A percentile compares a stretch with the other conserved stretches of the same genome.
Conservation (phyloP, 1,140 invertebrate genomes). For the Chrysoperla carnea region DNA sequence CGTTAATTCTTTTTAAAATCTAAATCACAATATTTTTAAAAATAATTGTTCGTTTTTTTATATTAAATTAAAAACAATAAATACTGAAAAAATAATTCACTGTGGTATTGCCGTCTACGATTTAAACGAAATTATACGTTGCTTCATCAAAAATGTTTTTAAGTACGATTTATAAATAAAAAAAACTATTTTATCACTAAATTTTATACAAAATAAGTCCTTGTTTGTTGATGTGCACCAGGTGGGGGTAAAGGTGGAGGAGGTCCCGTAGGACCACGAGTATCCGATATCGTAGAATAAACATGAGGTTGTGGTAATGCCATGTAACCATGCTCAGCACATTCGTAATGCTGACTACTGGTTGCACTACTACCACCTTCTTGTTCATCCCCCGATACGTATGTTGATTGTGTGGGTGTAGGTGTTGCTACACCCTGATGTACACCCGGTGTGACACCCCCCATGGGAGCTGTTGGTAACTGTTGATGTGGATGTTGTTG, state of each 20-base stretch:
- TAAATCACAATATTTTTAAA: too few relatives aligned
- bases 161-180: too few relatives aligned
- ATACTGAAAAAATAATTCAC: too few relatives aligned
- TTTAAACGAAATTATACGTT: too few relatives aligned
- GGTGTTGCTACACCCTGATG: conserved; percentile 27
- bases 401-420: conserved; percentile 41
- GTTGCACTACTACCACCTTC: conserved; percentile 36
- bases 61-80: too few relatives aligned
- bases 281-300: conserved; percentile 22
- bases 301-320: conserved; percentile 17
- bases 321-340: conserved; percentile 22
- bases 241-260: background rate
- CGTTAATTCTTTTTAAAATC: too few relatives aligned
- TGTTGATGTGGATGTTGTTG: too few relatives aligned
- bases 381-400: conserved; percentile 41
- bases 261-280: background rate
- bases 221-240: conserved; percentile 13
- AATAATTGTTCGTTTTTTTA: too few relatives aligned
- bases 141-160: too few relatives aligned
- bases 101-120: too few relatives aligned
- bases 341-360: conserved; percentile 21
- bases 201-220: conserved; percentile 22
- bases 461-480: conserved; percentile 9
- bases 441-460: conserved; percentile 7
- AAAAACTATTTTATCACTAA: background rate